phyloP scores from a whole-genome alignment of 2,113 vertebrate genomes.

The Empidonax traillii region DNA sequence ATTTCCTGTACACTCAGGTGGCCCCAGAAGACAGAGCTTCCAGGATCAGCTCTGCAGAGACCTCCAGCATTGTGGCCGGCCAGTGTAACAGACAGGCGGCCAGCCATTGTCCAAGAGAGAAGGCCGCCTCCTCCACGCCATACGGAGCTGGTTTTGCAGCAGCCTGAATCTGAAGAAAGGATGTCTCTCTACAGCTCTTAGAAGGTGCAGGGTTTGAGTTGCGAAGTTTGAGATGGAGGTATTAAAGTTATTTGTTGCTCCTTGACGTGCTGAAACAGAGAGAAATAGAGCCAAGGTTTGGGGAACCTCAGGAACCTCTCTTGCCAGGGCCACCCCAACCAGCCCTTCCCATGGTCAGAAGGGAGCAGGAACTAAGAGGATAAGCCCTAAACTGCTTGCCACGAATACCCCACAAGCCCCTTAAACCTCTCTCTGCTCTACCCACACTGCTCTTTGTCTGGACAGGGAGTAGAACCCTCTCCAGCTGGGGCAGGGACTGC shows the following conservation, averaged over 20 bases:
- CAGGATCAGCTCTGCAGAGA: neutral
- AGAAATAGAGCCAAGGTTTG: neutral
- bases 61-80: neutral
- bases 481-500: neutral
- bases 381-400: neutral
- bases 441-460: rapidly evolving
- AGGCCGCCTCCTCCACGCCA: neutral
- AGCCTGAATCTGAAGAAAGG: neutral
- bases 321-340: neutral
- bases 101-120: neutral
- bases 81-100: neutral
- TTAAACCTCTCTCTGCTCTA: neutral
- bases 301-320: neutral
- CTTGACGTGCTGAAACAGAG: neutral
- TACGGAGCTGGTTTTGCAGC: neutral
- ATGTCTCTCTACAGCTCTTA: neutral
- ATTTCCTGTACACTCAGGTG: neutral
- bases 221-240: neutral
- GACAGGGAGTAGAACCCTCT: neutral
- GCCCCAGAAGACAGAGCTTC: neutral
- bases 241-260: neutral
- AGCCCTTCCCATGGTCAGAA: neutral
- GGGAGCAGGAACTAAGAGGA: neutral
- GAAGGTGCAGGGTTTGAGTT: neutral
- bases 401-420: too few species aligned